Conservation (phyloP, 2,113 vertebrate genomes). For the Neogobius melanostomus region DNA sequence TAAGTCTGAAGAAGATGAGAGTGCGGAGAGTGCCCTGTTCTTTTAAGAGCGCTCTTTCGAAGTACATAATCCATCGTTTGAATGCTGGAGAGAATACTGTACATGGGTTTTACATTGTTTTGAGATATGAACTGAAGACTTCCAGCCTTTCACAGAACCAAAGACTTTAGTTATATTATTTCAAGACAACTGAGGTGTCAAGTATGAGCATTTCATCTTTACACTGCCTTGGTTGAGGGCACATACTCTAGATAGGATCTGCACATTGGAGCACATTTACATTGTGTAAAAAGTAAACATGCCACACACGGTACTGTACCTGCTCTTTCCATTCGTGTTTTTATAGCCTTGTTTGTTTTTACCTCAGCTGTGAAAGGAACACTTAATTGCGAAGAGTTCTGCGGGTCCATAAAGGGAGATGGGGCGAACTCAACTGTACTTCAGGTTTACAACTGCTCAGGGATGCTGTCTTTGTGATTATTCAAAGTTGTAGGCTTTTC, state of each 20-base stretch:
- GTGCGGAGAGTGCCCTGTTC: slow-evolving; percentile 38
- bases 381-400: slow-evolving; percentile 34
- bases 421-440: not conserved
- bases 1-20: slow-evolving; percentile 36
- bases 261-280: too few species aligned
- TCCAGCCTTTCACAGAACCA: too few species aligned
- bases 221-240: too few species aligned
- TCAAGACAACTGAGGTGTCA: too few species aligned
- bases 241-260: too few species aligned
- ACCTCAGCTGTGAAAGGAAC: slow-evolving; percentile 32
- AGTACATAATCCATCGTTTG: slow-evolving; percentile 54
- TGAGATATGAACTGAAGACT: too few species aligned
- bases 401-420: slow-evolving; percentile 33
- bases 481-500: not conserved
- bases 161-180: too few species aligned
- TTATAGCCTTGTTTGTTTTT: slow-evolving; percentile 28
- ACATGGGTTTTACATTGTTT: slow-evolving; percentile 17
- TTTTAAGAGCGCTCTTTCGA: slow-evolving; percentile 43
- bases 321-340: slow-evolving; percentile 38
- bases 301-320: not conserved
- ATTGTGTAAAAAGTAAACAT: too few species aligned
- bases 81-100: slow-evolving; percentile 32
- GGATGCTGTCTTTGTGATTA: not conserved
- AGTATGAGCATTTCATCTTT: too few species aligned
- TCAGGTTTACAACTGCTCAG: slow-evolving; percentile 8